Evolutionary conservation across 2,113 vertebrate genomes (phyloP).

Genomic region (Poeciliopsis turrubarensis): DNA sequence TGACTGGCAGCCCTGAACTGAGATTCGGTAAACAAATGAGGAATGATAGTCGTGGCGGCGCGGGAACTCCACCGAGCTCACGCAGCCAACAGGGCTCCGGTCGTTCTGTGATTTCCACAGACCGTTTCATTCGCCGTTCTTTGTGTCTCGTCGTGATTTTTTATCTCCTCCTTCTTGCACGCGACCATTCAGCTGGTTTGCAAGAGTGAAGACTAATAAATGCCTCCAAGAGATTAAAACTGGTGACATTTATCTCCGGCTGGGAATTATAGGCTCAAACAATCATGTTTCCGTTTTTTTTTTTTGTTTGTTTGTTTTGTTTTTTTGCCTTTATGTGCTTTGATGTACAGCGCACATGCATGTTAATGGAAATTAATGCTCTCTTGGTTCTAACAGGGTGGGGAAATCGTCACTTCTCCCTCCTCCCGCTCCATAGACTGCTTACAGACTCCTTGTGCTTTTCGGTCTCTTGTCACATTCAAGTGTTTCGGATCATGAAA

Average conservation of each 20-base stretch:
- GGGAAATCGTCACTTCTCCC: conserved; percentile 5
- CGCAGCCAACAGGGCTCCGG: conserved; percentile 8
- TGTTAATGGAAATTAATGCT: conserved; percentile 12
- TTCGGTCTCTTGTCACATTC: background rate
- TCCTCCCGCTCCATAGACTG: background rate
- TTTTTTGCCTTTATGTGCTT: background rate
- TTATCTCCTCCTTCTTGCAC: conserved; percentile 22
- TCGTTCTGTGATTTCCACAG: conserved; percentile 35
- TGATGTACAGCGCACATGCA: conserved; percentile 20
- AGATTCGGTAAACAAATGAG: background rate
- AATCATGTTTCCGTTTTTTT: background rate
- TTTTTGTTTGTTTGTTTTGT: too few relatives aligned
- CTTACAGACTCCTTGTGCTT: background rate
- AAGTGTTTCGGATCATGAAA: background rate
- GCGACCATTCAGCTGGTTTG: conserved; percentile 18
- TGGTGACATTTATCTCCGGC: conserved; percentile 57
- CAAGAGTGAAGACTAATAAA: conserved; percentile 15
- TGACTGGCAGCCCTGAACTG: conserved; percentile 28
- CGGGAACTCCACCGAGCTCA: conserved; percentile 9
- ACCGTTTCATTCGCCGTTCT: conserved; percentile 19
- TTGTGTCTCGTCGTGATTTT: conserved; percentile 26
- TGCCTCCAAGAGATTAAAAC: conserved; percentile 43
- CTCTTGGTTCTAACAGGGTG: conserved; percentile 43
- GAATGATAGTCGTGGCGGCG: background rate
- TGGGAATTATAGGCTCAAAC: conserved; percentile 36